Percentiles rank a stretch among this genome's conserved stretches.
Evolutionary conservation across 2,113 vertebrate genomes (phyloP).

Genomic region (Myrmecobius fasciatus): DNA sequence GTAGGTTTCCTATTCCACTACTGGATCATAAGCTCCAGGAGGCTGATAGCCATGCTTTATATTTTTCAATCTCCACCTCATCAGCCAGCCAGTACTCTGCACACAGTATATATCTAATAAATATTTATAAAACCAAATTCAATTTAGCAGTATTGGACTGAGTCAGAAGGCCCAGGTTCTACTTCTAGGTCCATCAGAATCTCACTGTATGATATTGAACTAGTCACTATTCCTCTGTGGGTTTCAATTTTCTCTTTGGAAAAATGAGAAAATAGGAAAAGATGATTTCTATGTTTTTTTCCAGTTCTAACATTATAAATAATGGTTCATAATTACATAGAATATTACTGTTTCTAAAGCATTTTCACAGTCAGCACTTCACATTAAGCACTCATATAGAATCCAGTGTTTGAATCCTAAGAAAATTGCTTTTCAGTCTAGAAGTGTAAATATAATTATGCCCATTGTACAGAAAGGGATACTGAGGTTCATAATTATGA

Average conservation of each 20-base stretch:
- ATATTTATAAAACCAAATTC: not conserved
- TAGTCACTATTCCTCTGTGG: not conserved
- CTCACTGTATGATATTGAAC: not conserved
- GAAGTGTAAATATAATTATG: not conserved
- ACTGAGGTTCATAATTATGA: not conserved
- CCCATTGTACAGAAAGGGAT: not conserved
- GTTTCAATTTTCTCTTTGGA: not conserved
- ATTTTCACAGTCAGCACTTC: not conserved
- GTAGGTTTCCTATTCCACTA: no score
- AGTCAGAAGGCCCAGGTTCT: not conserved
- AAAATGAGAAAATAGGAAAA: not conserved
- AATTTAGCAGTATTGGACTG: not conserved
- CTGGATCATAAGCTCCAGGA: no score
- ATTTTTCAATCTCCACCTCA: not conserved
- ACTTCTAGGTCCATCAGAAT: not conserved
- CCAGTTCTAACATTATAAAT: not conserved
- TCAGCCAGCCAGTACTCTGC: not conserved
- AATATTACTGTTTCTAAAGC: not conserved
- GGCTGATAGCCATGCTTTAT: no score
- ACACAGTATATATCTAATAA: not conserved
- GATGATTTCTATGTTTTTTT: not conserved
- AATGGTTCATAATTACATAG: not conserved
- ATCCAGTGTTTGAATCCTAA: not conserved
- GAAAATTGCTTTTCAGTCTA: not conserved
- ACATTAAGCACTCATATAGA: not conserved